These are phyloP conservation scores for Pogonophryne albipinna DNA, from an alignment of 2,797 vertebrate genomes.

Conservation along the genomic window DNA sequence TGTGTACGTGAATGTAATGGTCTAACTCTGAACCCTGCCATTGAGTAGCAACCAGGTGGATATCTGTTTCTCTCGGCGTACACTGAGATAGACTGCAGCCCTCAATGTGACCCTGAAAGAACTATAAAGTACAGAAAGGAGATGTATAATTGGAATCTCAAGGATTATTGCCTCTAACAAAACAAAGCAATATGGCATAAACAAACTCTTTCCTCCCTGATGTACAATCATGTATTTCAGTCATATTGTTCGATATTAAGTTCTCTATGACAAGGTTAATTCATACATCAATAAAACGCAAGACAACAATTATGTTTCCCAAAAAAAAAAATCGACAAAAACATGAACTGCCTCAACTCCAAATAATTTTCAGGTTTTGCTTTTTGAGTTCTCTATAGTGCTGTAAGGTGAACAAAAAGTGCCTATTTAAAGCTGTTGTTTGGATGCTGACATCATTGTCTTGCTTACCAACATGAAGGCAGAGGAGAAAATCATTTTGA, in stretches of 20 bases:
- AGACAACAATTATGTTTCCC: not conserved
- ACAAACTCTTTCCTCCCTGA: not conserved
- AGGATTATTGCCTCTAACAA: conserved; percentile 2
- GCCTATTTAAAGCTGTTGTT: conserved; percentile 26
- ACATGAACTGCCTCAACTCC: conserved; percentile 23
- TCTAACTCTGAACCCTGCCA: not conserved
- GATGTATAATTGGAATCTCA: not conserved
- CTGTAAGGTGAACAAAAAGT: conserved; percentile 30
- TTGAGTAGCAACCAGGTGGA: not conserved
- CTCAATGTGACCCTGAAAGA: not conserved
- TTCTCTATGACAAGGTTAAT: not conserved
- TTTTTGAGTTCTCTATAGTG: conserved; percentile 28
- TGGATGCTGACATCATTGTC: conserved; percentile 5
- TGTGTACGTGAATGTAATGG: not conserved
- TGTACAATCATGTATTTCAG: not conserved
- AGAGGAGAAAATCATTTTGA: conserved; percentile 3
- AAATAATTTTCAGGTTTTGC: conserved; percentile 35
- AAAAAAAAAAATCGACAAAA: conserved; percentile 7
- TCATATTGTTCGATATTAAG: not conserved
- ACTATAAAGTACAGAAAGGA: conserved; percentile 7
- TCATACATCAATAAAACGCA: conserved; percentile 5
- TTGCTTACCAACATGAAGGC: conserved; percentile 14
- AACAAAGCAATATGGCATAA: conserved; percentile 7
- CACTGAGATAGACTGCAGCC: not conserved
- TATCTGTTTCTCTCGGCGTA: conserved; percentile 8